Evolutionary conservation across 2,797 vertebrate species (phyloP), one percentile per base, ranked within the genome.

Genomic region (Phoebastria nigripes): DNA sequence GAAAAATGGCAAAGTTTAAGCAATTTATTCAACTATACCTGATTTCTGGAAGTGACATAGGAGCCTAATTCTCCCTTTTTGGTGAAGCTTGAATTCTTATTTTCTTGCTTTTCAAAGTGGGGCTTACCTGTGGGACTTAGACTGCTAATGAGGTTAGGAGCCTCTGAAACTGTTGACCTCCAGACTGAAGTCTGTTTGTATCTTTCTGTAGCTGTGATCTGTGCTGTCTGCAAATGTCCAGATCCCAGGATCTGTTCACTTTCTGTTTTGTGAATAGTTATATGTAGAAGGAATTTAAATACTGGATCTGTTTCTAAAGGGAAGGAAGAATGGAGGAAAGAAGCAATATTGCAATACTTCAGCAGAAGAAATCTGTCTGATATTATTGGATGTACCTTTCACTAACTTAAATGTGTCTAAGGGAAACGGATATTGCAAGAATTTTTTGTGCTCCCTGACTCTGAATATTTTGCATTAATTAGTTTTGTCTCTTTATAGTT

Each of bases 401-500:
- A 77, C 39, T 87, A 61, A 70, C 18, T 56, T 77, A 61, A 85
- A 77, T 33, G 7, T 13, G 5, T 94, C 39, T 63, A 73, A 89
- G 29, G 4, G 37, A 93, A 90, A 91, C 46, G 22, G 63, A 52
- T 89, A 70, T 67, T 73, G 47, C 18, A 82, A 59, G 42, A 81
- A 15, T 12, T 63, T 82, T 62, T 89, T 73, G n/a, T 87, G 20
- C 11, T 93, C 22, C 29, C 11, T 63, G 59, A 91, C 59, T 92
- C 71, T 67, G 71, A 91, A 87, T 92, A 59, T 97, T 92, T 89
- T 89, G 37, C 49, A 82, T 82, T 83, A 79, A 86, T 89, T 87
- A 90, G 6, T 84, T 89, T 82, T 82, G 7, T 51, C n/a, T 95
- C 31, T 85, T 85, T 66, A 59, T 67, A 61, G 44, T 56, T 89